Evolutionary conservation across 1,140 invertebrate genomes (phyloP).

Genomic region (Branchinecta lynchi): DNA sequence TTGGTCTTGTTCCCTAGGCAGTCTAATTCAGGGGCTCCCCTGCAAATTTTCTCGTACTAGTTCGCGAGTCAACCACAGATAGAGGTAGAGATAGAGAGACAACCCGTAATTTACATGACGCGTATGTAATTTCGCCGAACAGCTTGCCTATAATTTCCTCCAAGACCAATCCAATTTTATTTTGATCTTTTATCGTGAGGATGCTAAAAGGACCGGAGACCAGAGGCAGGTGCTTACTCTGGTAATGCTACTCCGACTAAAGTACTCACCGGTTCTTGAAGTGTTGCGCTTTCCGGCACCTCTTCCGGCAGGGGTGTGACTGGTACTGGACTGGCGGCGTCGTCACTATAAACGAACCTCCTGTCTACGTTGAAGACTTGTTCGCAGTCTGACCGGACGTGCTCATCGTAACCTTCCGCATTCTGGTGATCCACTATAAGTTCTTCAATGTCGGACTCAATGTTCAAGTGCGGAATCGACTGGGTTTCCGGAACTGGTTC

Average conservation of each 20-base stretch:
- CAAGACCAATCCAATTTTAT: too few relatives aligned
- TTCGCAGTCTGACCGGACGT: neutral
- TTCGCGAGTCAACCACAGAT: neutral
- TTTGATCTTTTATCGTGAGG: too few relatives aligned
- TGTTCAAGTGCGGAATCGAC: neutral
- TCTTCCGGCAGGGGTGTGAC: neutral
- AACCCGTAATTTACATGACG: neutral
- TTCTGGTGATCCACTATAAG: neutral
- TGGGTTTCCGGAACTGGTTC: neutral
- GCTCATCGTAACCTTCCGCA: neutral
- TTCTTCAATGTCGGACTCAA: slow-evolving; percentile 4
- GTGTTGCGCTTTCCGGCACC: neutral
- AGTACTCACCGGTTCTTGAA: too few relatives aligned
- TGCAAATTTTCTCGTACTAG: neutral
- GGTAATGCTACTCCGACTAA: too few relatives aligned
- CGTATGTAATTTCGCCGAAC: neutral
- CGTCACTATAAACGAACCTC: neutral
- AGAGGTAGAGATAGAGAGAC: neutral
- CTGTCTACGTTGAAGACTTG: slow-evolving; percentile 6
- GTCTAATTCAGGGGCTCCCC: too few relatives aligned
- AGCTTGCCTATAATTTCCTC: too few relatives aligned
- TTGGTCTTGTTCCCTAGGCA: too few relatives aligned
- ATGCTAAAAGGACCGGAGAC: too few relatives aligned
- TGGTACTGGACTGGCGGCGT: neutral
- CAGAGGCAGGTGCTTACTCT: too few relatives aligned